Conservation (phyloP, 2,113 vertebrate genomes). For the Sander vitreus region DNA sequence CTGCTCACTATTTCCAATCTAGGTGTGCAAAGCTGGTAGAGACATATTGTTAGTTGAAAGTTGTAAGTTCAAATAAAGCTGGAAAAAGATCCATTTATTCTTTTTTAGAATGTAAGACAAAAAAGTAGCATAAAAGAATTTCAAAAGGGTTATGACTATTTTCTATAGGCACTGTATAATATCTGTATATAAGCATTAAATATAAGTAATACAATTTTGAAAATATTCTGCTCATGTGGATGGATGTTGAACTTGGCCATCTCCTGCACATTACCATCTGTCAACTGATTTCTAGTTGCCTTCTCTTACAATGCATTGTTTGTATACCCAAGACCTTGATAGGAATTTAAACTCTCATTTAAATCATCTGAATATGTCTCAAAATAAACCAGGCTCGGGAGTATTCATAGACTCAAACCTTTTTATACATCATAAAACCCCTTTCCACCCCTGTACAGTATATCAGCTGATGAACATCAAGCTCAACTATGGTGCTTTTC, state of each 20-base stretch:
- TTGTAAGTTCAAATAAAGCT: background rate
- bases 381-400: background rate
- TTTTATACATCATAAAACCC: background rate
- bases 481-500: background rate
- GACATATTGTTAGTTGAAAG: background rate
- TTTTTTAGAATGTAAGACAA: no score
- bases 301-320: background rate
- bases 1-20: background rate
- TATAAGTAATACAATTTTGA: background rate
- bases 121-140: background rate
- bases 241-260: conserved; percentile 7
- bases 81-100: background rate
- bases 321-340: background rate
- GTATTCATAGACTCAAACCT: background rate
- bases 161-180: background rate
- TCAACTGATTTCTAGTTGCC: conserved; percentile 18
- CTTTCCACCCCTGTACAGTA: background rate
- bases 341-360: background rate
- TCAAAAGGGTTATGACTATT: background rate
- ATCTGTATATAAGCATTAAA: no score
- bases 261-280: conserved; percentile 30
- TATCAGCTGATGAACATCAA: conserved; percentile 5
- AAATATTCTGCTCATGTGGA: conserved; percentile 21
- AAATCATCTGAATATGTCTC: background rate
- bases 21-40: no score